These are phyloP conservation scores for Acholoe squamosa DNA, from an alignment of 2,888 invertebrate species.

Conservation along the genomic window DNA sequence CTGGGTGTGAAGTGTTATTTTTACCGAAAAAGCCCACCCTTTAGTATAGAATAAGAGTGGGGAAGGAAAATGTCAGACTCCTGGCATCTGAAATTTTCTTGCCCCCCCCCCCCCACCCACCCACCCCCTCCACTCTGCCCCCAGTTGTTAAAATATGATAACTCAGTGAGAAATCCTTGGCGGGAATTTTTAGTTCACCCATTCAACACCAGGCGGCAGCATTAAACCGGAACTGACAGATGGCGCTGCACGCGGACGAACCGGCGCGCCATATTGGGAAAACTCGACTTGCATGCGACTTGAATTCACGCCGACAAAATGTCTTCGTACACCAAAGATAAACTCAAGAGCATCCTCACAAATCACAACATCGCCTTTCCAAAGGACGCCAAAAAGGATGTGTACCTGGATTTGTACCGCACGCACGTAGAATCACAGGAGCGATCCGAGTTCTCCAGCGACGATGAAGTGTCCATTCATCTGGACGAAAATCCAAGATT, in stretches of 20 bases:
- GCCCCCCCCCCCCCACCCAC: too few species aligned
- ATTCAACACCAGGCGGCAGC: not conserved
- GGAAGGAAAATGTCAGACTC: too few species aligned
- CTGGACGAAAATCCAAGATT: too few species aligned
- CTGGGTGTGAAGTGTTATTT: too few species aligned
- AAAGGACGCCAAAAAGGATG: constrained; percentile 51
- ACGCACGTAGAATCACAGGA: constrained; percentile 30
- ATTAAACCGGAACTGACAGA: not conserved
- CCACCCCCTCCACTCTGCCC: too few species aligned
- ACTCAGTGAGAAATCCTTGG: too few species aligned
- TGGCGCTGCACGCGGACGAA: not conserved
- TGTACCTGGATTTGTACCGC: constrained; percentile 35
- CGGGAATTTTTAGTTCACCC: too few species aligned
- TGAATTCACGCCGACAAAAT: not conserved
- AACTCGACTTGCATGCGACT: not conserved
- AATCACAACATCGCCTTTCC: constrained; percentile 28
- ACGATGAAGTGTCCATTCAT: constrained; percentile 46
- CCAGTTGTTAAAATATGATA: too few species aligned
- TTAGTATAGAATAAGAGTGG: too few species aligned
- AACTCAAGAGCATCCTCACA: constrained; percentile 21
- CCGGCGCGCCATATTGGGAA: constrained; percentile 33
- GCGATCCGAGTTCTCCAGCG: constrained; percentile 29
- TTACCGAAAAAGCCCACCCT: too few species aligned
- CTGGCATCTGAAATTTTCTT: too few species aligned
- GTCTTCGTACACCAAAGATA: constrained; percentile 39